phyloP scores from a whole-genome alignment of 2,797 vertebrate genomes.

The Lepilemur ruficaudatus region DNA sequence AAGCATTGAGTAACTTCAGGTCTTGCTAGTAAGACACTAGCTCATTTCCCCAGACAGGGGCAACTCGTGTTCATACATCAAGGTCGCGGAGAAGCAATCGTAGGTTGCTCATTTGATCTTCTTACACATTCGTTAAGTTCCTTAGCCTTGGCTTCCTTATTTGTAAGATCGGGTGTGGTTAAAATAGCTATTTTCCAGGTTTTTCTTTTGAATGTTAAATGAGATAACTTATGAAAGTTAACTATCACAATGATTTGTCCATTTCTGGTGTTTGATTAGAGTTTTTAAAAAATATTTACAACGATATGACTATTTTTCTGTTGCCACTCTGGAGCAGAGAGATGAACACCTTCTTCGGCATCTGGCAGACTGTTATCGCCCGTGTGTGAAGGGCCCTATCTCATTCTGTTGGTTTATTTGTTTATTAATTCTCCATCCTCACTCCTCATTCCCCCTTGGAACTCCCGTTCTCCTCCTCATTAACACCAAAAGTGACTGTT shows the following conservation, averaged over 20 bases:
- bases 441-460: neutral
- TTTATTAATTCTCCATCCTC: neutral
- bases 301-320: neutral
- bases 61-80: neutral
- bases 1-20: neutral
- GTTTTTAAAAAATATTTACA: neutral
- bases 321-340: neutral
- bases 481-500: neutral
- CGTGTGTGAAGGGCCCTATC: neutral
- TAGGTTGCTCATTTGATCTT: neutral
- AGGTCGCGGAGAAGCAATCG: neutral
- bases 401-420: neutral
- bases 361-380: rapidly evolving
- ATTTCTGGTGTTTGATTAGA: neutral
- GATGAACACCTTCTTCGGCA: neutral
- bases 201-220: neutral
- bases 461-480: neutral
- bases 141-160: neutral
- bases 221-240: neutral
- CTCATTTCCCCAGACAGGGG: neutral
- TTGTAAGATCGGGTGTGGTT: neutral
- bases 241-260: neutral
- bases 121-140: neutral
- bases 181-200: neutral
- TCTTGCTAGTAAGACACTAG: neutral